Base-by-base conservation (phyloP, 2,888 invertebrate genomes). In the Orgyia antiqua region DNA sequence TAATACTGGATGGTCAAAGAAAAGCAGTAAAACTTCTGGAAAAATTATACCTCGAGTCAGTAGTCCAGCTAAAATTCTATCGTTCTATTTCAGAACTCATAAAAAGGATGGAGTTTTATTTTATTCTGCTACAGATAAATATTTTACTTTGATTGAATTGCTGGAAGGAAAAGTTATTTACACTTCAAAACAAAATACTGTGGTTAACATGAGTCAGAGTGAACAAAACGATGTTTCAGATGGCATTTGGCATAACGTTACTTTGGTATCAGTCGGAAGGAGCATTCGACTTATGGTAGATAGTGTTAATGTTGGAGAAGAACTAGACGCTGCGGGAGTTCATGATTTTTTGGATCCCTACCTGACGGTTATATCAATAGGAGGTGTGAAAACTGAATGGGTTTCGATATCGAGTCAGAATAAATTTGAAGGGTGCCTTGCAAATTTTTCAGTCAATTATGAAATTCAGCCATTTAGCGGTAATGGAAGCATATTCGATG, bases 331-430 rank as follows among this genome's bases (percentile, higher is more conserved):
- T 0, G 93, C 92, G 8, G 93, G 94, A 2, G 93, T 96, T 0
- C 97, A 97, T 64, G 95, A 97, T 65, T 97, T 97, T 64, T 88
- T 97, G 18, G 97, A 97, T 72, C 95, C 97, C 0, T 96, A 97
- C 62, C 79, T 98, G 28, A 94, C 94, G 0, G 88, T 91, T 3
- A 74, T 98, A 31, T 91, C 93, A 2, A 74, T 98, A 21, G 97
- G 97, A 21, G 95, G 95, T 5, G 89, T 91, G 0, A 89, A 90
- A 55, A 73, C 88, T 10, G 91, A 91, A 51, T 86, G 89, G 53
- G 87, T 92, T 45, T 87, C 88, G 21, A 87, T 88, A 34, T 60
- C 70, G 7, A 72, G 77, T 27, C 88, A 89, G 8, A 83, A 86
- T 65, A 92, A 89, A 49, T 97, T 97, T 64, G 93, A 93, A 74